Evolutionary conservation across 2,888 invertebrate species (phyloP).

Genomic region (Noctua comes): DNA sequence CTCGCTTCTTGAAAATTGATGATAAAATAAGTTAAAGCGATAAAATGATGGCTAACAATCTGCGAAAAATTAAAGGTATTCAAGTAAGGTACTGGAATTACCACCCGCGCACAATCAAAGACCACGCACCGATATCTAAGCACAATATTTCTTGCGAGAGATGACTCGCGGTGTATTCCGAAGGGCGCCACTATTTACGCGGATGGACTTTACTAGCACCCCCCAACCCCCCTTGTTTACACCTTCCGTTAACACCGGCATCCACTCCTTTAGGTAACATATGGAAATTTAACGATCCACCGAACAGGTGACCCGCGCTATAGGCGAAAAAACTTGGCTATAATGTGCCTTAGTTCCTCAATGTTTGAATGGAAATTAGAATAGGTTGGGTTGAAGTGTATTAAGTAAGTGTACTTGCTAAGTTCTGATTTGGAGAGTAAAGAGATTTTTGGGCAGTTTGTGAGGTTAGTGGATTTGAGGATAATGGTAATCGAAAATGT

Average conservation of each 20-base stretch:
- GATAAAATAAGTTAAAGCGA: no score
- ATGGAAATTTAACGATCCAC: conserved; percentile 71
- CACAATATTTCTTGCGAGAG: no score
- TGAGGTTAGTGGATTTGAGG: background rate
- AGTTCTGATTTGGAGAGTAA: background rate
- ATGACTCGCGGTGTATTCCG: background rate
- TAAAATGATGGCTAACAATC: no score
- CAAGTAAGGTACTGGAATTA: background rate
- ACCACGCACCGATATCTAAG: background rate
- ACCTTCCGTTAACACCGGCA: conserved; percentile 64
- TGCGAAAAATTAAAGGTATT: no score
- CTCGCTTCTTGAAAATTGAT: no score
- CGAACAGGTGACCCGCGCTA: conserved; percentile 56
- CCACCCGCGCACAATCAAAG: background rate
- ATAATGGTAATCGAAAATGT: no score
- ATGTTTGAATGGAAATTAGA: conserved; percentile 40
- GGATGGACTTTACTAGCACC: conserved; percentile 2
- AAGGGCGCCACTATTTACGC: background rate
- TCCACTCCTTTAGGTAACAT: conserved; percentile 58
- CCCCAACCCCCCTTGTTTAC: conserved; percentile 61
- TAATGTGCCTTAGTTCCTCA: conserved; percentile 30
- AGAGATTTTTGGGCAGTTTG: background rate
- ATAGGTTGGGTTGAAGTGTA: conserved; percentile 7
- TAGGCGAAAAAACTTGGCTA: conserved; percentile 37
- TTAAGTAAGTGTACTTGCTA: no score